Evolutionary conservation across 2,113 vertebrate genomes (phyloP).

Genomic region (Hipposideros armiger): DNA sequence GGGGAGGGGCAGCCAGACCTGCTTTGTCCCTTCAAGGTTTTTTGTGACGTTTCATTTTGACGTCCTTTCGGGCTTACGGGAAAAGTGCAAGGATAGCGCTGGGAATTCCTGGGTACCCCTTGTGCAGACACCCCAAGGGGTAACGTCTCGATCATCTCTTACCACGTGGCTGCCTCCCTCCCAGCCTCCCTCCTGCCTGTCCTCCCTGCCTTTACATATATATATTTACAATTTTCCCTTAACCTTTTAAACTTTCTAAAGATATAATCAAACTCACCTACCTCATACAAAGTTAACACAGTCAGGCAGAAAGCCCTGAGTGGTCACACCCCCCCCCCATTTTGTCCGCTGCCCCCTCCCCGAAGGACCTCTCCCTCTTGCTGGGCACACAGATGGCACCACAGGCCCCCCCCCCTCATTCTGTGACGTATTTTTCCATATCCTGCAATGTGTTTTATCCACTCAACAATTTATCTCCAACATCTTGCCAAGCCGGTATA

Average conservation of each 20-base stretch:
- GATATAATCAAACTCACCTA: not conserved
- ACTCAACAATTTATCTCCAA: fast-evolving
- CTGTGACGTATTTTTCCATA: fast-evolving
- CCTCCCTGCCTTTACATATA: no score
- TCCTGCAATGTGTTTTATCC: fast-evolving
- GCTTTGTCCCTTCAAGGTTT: not conserved
- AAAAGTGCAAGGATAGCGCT: fast-evolving
- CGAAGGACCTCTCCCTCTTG: no score
- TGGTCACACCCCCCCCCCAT: fast-evolving
- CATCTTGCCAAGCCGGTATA: not conserved
- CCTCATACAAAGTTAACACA: not conserved
- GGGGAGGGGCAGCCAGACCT: fast-evolving
- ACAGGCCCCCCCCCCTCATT: no score
- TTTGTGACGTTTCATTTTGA: not conserved
- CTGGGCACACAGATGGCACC: no score
- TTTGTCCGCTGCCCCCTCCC: fast-evolving
- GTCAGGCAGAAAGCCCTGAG: fast-evolving
- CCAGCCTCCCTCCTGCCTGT: no score
- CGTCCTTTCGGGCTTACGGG: not conserved
- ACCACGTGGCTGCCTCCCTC: fast-evolving
- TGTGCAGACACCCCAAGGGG: not conserved
- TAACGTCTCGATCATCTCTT: no score
- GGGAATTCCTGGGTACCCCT: not conserved
- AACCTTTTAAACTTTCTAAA: not conserved
- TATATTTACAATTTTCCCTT: not conserved